Conservation (phyloP, 2,797 vertebrate genomes). For the Characodon lateralis region DNA sequence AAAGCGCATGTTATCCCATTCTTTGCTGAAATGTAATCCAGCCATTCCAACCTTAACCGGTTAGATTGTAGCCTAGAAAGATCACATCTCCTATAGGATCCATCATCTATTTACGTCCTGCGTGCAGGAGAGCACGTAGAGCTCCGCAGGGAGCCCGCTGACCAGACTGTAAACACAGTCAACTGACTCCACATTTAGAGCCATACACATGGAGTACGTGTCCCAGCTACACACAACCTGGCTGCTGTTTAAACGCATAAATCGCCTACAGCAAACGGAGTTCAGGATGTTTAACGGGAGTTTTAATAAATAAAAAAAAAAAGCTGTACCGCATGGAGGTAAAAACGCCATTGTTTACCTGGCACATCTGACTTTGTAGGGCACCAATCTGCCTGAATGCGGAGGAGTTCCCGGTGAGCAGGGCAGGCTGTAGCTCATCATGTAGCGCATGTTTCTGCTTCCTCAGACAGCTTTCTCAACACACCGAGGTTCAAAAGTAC, state of each 20-base stretch:
- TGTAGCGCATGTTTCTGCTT: slow-evolving; percentile 71
- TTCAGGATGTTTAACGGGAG: neutral
- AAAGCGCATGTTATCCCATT: neutral
- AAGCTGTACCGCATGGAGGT: neutral
- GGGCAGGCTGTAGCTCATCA: slow-evolving; percentile 76
- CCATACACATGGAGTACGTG: neutral
- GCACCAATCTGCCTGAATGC: slow-evolving; percentile 57
- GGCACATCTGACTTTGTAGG: slow-evolving; percentile 68
- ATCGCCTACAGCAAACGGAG: neutral
- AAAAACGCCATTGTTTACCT: slow-evolving; percentile 67
- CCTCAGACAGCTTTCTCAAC: neutral
- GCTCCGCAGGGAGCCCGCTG: too few species aligned
- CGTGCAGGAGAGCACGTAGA: slow-evolving; percentile 45
- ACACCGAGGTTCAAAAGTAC: neutral
- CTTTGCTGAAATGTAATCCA: neutral
- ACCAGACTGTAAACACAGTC: neutral
- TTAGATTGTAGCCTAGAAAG: neutral
- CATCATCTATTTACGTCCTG: neutral
- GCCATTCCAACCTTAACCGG: neutral
- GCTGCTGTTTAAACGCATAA: slow-evolving; percentile 12
- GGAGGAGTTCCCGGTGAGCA: slow-evolving; percentile 70
- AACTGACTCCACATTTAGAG: slow-evolving; percentile 9
- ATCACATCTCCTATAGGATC: neutral
- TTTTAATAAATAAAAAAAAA: too few species aligned
- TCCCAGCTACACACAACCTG: neutral